These are phyloP conservation scores for Mimachlamys varia DNA, from an alignment of 2,888 invertebrate genomes.

Conservation along the genomic window DNA sequence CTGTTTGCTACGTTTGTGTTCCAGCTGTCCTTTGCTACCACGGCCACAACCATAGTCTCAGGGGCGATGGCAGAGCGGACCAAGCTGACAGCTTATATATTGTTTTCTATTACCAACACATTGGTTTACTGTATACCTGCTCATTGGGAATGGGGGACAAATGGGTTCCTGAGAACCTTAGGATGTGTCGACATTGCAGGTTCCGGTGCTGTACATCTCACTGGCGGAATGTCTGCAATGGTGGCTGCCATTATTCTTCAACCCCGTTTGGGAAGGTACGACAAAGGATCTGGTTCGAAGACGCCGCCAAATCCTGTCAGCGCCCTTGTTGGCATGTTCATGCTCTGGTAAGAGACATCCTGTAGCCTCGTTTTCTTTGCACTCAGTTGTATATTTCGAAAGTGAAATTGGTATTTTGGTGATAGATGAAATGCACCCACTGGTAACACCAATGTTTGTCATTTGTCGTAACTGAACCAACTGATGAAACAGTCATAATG, in stretches of 20 bases:
- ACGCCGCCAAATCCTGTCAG: conserved; percentile 77
- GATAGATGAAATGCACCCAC: too few species aligned
- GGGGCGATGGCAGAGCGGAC: conserved; percentile 80
- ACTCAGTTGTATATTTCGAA: not conserved
- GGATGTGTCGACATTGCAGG: conserved; percentile 76
- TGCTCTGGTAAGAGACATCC: conserved; percentile 74
- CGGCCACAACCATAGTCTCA: conserved; percentile 79
- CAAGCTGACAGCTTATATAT: conserved; percentile 74
- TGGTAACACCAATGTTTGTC: too few species aligned
- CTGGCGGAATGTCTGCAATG: conserved; percentile 77
- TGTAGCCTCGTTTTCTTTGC: too few species aligned
- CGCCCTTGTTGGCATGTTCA: conserved; percentile 77
- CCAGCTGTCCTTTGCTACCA: conserved; percentile 78
- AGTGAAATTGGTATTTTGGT: too few species aligned
- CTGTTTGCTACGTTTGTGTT: conserved; percentile 74
- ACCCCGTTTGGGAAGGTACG: conserved; percentile 74
- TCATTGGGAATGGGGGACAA: conserved; percentile 81
- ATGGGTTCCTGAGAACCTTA: conserved; percentile 70
- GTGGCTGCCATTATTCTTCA: conserved; percentile 77
- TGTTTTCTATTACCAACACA: conserved; percentile 77
- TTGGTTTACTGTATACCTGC: conserved; percentile 80
- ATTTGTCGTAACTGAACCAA: too few species aligned
- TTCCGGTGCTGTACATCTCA: conserved; percentile 80
- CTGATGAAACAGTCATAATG: too few species aligned
- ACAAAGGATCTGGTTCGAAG: conserved; percentile 56